Conservation (phyloP, 92 coral and sea anemone species). For the Pocillopora grandis region DNA sequence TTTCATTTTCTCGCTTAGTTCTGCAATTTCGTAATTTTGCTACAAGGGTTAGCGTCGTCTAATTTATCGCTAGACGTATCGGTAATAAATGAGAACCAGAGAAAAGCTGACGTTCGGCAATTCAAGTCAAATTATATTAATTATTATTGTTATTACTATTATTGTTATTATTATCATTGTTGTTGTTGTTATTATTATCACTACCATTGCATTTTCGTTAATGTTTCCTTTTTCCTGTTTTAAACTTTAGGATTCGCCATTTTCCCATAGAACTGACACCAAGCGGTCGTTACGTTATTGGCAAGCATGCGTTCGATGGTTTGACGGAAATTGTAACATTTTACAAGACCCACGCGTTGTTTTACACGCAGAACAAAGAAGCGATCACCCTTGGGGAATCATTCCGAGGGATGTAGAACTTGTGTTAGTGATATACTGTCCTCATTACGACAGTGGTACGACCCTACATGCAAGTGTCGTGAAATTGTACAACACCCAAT, state of each 20-base stretch:
- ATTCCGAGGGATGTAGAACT: conserved; percentile 52
- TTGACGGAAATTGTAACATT: conserved; percentile 80
- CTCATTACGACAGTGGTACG: not conserved
- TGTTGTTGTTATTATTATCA: no score
- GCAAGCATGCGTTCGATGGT: conserved; percentile 84
- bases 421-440: not conserved
- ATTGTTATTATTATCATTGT: no score
- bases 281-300: conserved; percentile 85
- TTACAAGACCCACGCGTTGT: conserved; percentile 78
- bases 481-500: no score
- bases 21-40: not conserved
- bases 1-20: not conserved
- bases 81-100: no score
- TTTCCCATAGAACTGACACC: conserved; percentile 93
- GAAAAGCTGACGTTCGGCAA: no score
- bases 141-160: no score
- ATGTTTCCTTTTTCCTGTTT: not conserved
- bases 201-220: not conserved
- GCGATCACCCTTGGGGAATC: conserved; percentile 87
- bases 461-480: not conserved
- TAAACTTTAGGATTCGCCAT: conserved; percentile 83
- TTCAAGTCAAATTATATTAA: no score
- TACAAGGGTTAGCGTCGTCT: no score
- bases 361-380: conserved; percentile 84
- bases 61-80: no score